Evolutionary conservation across 2,113 vertebrate species (phyloP).

Genomic region (Eptesicus fuscus): DNA sequence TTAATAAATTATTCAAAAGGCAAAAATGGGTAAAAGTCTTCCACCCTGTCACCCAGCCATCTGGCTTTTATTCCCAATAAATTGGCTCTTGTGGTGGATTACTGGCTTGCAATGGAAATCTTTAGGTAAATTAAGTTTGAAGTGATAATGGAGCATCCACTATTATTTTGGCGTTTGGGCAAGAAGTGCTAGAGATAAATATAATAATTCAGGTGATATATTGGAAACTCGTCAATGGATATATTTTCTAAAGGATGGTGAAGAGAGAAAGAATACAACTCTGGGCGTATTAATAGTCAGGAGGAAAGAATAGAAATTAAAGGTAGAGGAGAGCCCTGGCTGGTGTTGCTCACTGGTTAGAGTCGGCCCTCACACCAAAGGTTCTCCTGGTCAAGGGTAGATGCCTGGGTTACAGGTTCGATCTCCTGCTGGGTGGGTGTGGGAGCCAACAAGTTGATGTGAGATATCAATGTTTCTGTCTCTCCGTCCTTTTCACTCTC

Average conservation of each 20-base stretch:
- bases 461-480: no score
- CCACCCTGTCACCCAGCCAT: not conserved
- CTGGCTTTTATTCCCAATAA: not conserved
- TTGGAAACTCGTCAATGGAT: not conserved
- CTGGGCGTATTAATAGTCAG: not conserved
- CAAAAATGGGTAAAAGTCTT: not conserved
- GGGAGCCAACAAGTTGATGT: no score
- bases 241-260: not conserved
- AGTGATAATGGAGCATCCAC: not conserved
- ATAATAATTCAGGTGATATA: not conserved
- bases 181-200: not conserved
- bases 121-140: not conserved
- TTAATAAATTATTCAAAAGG: not conserved
- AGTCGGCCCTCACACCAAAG: not conserved
- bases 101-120: not conserved
- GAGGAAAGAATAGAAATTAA: not conserved
- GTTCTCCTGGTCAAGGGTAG: not conserved
- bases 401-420: no score
- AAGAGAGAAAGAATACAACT: not conserved
- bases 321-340: not conserved
- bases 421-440: no score
- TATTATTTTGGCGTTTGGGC: not conserved
- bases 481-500: no score
- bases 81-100: not conserved
- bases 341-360: not conserved